Evolutionary conservation across 2,113 vertebrate genomes (phyloP), one percentile per base, ranked within the genome.

Genomic region (Chiloscyllium plagiosum): DNA sequence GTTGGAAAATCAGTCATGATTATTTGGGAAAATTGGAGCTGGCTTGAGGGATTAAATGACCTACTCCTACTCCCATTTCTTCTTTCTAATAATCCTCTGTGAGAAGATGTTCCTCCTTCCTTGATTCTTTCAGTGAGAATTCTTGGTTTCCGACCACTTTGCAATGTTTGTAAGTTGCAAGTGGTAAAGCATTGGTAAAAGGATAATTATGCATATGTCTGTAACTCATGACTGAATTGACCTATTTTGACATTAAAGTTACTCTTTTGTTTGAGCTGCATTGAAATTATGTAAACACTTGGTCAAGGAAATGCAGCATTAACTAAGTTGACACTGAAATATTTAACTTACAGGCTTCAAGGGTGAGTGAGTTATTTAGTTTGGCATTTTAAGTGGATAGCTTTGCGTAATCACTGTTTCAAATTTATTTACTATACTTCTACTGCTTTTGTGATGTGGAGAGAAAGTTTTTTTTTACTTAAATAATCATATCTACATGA

Each of bases 251-350:
- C 56, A 93, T 93, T 65, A 66, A 66, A 66, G 10, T 26, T 50
- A 72, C 52, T 52, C 94, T 52, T 93, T 42, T 19, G 17, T 33
- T 95, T 61, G 42, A 52, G 24, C 61, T 68, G 69, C 22, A 76
- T 72, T 95, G 26, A 50, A 95, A 95, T 95, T 72, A 72, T 52
- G 24, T 95, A 95, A 95, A 72, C 69, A 95, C 68, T 95, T 19
- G 68, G 26, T 72, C 94, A 76, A 66, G 47, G 66, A 52, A 95
- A 95, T 76, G 4, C 37, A 94, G 24, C 17, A 94, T 89, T 50
- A 50, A 87, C 19, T 87, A 13, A 17, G 68, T 72, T n/a, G 47
- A 72, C 47, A 15, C 47, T 19, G 94, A 69, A 95, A 33, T 95
- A 69, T 72, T 95, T 72, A 10, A 95, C 94, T 52, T 70, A n/a